Evolutionary conservation across 2,888 invertebrate species (phyloP), one percentile per base, ranked within the genome.

Genomic region (Dolichomitus sp.): DNA sequence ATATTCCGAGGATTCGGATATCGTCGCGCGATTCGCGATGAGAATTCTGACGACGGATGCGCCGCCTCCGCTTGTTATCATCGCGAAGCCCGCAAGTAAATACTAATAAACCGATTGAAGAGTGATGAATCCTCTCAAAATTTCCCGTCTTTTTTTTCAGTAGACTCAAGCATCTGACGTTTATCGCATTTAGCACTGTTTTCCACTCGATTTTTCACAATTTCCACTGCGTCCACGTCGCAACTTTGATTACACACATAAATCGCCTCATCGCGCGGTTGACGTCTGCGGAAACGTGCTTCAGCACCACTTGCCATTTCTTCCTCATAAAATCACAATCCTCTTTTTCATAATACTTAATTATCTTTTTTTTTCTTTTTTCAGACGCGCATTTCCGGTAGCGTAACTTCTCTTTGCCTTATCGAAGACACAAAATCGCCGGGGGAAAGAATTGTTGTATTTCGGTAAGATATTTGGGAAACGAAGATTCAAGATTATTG

Each of bases 161-260:
- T 17, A 27, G 57, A 45, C 42, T 33, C 30, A 30, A 63, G 45
- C 63, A 30, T 74, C 17, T 11, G 42, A 52, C 73, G 57, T 65
- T 66, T 23, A 19, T 50, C 30, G 33, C 45, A 59, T 72, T 75
- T 40, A 30, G 33, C 82, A 81, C 77, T 80, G 48, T 30, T 75
- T 50, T 69, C 82, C 79, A 80, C 80, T 72, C 17, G 17, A 73
- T 45, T 73, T 69, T 61, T 84, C 82, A 81, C 73, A 75, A 50
- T 76, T 69, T 78, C 33, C 80, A 81, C 81, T 77, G 17, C 66
- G n/a, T 66, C 19, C 37, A 70, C 57, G 66, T 37, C 68, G 59
- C 77, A 77, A 54, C 63, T 72, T 75, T 73, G 9, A 61, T 75
- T 61, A 30, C 65, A 66, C 81, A 73, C 72, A 45, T 69, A 54